Evolutionary conservation across 2,113 vertebrate genomes (phyloP).

Genomic region (Phalacrocorax carbo): DNA sequence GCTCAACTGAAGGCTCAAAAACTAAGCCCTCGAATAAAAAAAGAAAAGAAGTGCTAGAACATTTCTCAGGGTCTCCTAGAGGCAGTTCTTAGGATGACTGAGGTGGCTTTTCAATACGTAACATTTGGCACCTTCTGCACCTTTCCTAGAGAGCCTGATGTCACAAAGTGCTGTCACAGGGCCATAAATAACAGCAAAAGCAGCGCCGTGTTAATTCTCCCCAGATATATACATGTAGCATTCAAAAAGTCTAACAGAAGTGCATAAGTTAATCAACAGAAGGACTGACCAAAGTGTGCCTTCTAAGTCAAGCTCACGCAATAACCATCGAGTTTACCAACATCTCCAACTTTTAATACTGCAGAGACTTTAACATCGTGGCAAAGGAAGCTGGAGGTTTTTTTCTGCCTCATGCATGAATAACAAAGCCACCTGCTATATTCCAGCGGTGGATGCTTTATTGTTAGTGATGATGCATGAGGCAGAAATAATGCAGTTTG

Average conservation of each 20-base stretch:
- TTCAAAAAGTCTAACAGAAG: not conserved
- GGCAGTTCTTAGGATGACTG: not conserved
- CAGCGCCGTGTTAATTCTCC: not conserved
- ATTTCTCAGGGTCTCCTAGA: fast-evolving
- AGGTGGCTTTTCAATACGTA: not conserved
- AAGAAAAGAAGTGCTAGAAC: not conserved
- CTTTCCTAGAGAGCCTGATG: not conserved
- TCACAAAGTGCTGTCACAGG: not conserved
- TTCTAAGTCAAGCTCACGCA: not conserved
- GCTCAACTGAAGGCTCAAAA: not conserved
- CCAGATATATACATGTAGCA: fast-evolving
- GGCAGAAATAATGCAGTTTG: slow-evolving; percentile 64
- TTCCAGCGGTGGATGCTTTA: slow-evolving; percentile 44
- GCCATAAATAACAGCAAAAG: not conserved
- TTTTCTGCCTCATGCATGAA: slow-evolving; percentile 47
- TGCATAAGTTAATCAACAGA: not conserved
- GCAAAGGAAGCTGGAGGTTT: not conserved
- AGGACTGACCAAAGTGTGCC: not conserved
- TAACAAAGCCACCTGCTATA: slow-evolving; percentile 59
- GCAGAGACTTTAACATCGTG: fast-evolving
- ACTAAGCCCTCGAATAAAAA: not conserved
- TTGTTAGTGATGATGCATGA: slow-evolving; percentile 58
- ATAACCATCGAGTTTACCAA: not conserved
- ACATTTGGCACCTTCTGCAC: not conserved
- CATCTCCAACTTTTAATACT: not conserved